A percentile compares a stretch with the other conserved stretches of the same genome.
phyloP scores from a whole-genome alignment of 1,140 invertebrate genomes.

The Aleiodes sp. region DNA sequence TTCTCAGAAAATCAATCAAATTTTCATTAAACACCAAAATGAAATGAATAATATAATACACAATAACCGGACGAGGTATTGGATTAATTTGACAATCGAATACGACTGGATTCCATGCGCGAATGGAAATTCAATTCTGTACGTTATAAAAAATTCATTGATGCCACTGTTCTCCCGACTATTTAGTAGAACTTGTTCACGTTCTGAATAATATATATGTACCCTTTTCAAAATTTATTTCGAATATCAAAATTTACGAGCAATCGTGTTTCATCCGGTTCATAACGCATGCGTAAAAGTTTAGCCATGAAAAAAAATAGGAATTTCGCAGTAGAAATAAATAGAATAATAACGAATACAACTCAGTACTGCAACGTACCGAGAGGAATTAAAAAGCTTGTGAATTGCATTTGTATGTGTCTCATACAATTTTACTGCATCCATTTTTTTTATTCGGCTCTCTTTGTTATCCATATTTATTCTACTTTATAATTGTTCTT shows the following conservation, averaged over 20 bases:
- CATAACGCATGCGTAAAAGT: slow-evolving; percentile 5
- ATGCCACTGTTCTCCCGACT: too few species aligned
- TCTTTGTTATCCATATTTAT: background rate
- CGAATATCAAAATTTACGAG: background rate
- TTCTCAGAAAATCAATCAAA: too few species aligned
- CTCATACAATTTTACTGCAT: slow-evolving; percentile 27
- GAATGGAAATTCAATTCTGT: too few species aligned
- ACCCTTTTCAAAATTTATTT: too few species aligned
- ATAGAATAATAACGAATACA: slow-evolving; percentile 38
- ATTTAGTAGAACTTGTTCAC: too few species aligned
- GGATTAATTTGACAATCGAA: too few species aligned
- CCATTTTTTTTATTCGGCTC: slow-evolving; percentile 10
- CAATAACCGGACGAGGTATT: too few species aligned
- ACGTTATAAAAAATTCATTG: too few species aligned
- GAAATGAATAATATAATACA: too few species aligned
- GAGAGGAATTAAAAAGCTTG: slow-evolving; percentile 37
- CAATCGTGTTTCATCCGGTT: slow-evolving; percentile 5
- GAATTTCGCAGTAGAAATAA: slow-evolving; percentile 1
- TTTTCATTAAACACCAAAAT: too few species aligned
- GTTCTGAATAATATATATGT: too few species aligned
- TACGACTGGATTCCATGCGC: too few species aligned
- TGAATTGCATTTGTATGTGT: slow-evolving; percentile 28
- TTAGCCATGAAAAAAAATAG: background rate
- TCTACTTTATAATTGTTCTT: slow-evolving; percentile 37
- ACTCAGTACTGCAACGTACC: slow-evolving; percentile 35